Evolutionary conservation across 37 sponge, comb jelly and placozoan genomes (phyloP), one percentile per base, ranked within the genome.

Genomic region (Mnemiopsis leidyi): DNA sequence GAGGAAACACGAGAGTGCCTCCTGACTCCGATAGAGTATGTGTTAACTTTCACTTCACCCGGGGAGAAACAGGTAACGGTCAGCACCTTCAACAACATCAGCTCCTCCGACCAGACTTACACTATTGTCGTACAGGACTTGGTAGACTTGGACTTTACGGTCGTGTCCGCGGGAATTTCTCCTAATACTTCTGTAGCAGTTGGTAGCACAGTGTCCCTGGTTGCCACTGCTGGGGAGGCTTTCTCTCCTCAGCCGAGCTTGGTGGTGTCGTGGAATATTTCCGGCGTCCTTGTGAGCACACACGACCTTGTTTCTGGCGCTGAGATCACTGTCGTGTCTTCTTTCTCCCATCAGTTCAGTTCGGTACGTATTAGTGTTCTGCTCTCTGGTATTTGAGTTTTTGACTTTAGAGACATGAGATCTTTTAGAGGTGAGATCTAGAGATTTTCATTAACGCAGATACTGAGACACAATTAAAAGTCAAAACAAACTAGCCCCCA

Each of bases 21-120:
- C 0, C 20, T 16, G 32, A 18, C 30, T 33, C 33, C 36, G 1
- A 18, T 77, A 18, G 36, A 77, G 32, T 32, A 33, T 36, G 0
- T 32, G 35, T 13, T 32, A 1, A 26, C 26, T 13, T 77, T 77
- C 36, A 32, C 30, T 20, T 32, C 35, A 32, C 35, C 79, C 1
- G 79, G 79, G 26, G 35, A 31, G 0, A 2, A 77, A 13, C 32
- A 21, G 1, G 32, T 77, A 21, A 36, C 16, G 34, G 79, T 77
- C 18, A 77, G 36, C 16, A 77, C 79, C 1, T 77, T 33, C 35
- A 77, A 77, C 79, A 77, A 77, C 36, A 77, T 77, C 79, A 77
- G 79, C 79, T 77, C 79, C 20, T 77, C 79, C 20, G 79, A 77
- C 2, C 2, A 32, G 32, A 32, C 79, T 5, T 32, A 77, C 36